These are phyloP conservation scores for Oenanthe melanoleuca DNA, from an alignment of 2,113 vertebrate species.

Conservation along the genomic window DNA sequence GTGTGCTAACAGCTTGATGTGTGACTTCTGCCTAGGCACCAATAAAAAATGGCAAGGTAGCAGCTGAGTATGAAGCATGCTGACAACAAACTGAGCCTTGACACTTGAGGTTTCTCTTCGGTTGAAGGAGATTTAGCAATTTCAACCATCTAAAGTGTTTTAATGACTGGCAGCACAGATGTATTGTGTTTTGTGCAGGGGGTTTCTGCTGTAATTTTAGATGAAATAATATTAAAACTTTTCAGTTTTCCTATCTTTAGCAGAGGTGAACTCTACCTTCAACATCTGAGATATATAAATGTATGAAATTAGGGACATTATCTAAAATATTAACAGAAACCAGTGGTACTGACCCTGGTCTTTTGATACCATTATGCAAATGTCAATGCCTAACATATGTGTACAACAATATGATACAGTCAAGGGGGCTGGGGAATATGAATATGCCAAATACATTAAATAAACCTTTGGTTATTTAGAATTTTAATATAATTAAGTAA, in stretches of 20 bases:
- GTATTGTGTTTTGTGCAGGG: neutral
- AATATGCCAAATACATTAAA: neutral
- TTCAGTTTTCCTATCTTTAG: neutral
- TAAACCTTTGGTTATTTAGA: neutral
- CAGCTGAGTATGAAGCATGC: slow-evolving; percentile 61
- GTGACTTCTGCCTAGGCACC: slow-evolving; percentile 40
- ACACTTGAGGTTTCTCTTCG: slow-evolving; percentile 38
- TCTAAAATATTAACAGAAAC: neutral
- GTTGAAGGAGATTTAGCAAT: slow-evolving; percentile 42
- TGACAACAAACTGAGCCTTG: slow-evolving; percentile 48
- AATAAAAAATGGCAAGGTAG: slow-evolving; percentile 40
- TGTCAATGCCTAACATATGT: accelerated
- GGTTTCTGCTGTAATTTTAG: slow-evolving; percentile 2
- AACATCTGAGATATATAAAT: neutral
- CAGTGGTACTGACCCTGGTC: neutral
- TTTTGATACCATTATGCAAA: neutral
- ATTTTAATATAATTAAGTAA: neutral
- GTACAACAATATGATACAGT: neutral
- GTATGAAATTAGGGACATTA: neutral
- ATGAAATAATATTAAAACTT: neutral
- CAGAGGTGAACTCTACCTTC: neutral
- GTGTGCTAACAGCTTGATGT: neutral
- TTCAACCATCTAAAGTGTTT: slow-evolving; percentile 38
- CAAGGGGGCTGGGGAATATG: accelerated
- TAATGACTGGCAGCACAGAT: slow-evolving; percentile 60